These are phyloP conservation scores for Varroa destructor DNA, from an alignment of 1,140 invertebrate genomes.

Conservation along the genomic window DNA sequence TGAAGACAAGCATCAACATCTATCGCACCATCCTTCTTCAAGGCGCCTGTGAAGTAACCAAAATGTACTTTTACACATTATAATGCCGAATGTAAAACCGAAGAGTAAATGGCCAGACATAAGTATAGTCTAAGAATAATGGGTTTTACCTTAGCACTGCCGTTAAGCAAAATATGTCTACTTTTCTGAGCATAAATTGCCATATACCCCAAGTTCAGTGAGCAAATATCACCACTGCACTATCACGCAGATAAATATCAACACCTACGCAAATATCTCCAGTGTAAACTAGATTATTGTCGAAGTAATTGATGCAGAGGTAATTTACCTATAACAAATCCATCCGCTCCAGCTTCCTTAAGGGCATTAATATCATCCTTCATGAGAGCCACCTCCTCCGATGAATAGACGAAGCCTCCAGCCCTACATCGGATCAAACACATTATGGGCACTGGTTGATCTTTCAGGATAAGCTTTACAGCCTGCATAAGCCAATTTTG, in stretches of 20 bases:
- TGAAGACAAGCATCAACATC: neutral
- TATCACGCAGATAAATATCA: too few species aligned
- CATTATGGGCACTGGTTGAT: neutral
- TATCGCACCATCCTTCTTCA: neutral
- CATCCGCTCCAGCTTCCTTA: conserved; percentile 15
- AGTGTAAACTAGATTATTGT: too few species aligned
- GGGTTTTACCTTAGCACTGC: neutral
- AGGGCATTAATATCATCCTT: neutral
- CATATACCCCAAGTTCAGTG: neutral
- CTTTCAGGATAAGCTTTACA: neutral
- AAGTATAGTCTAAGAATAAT: neutral
- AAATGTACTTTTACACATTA: neutral
- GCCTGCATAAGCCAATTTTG: neutral
- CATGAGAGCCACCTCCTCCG: neutral
- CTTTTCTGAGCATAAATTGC: neutral
- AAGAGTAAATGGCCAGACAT: neutral
- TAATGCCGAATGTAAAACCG: neutral
- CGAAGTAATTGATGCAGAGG: too few species aligned
- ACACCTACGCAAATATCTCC: too few species aligned
- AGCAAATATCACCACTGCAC: neutral
- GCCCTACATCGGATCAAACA: conserved; percentile 12
- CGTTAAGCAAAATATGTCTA: neutral
- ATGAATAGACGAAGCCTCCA: neutral
- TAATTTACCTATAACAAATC: conserved; percentile 13
- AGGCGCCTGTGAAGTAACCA: neutral